Evolutionary conservation across 2,113 vertebrate genomes (phyloP), one percentile per base, ranked within the genome.

Genomic region (Phocoena sinus): DNA sequence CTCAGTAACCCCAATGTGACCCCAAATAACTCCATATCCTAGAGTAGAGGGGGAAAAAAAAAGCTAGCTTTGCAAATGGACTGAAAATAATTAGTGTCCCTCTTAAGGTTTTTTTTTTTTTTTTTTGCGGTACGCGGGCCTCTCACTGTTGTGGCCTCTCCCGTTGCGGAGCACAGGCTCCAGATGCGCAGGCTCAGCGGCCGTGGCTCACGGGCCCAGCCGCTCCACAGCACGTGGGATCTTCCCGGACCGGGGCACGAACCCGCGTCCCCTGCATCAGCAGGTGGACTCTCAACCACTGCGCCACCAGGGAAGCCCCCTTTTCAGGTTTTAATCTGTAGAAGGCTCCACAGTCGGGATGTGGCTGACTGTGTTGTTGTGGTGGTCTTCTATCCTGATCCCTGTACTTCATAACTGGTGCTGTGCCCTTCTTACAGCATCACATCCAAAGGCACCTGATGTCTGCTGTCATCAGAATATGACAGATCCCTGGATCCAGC

Each of bases 341-440:
- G 12, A 53, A 70, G 63, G 38, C 36, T 63, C 31, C 38, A 7
- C 5, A 20, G 20, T 9, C 21, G 68, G 47, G 20, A 36, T 1
- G 4, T 14, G 60, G 58, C 33, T 44, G 50, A 7, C 0, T 17
- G 10, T 12, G 25, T 26, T 31, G 31, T 8, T 3, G 47, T 11
- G 14, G 26, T 74, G 10, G 7, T 38, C 7, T 36, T 74, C 68
- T 44, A 21, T 18, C 65, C 47, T n/a, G 36, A 76, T 21, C 63
- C 23, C 67, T 53, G 4, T 0, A 56, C 20, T 6, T 58, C 31
- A 0, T 0, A 11, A 20, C 44, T 26, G 50, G 31, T 6, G 33
- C 38, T 31, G 1, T 6, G 20, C 20, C 33, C 60, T n/a, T 67
- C 77, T 28, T 12, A 28, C 4, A 11, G 4, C 14, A 26, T 18